Percentiles rank a stretch among this genome's conserved stretches.
Conservation (phyloP, 2,888 invertebrate species). For the Lydus trimaculatus region DNA sequence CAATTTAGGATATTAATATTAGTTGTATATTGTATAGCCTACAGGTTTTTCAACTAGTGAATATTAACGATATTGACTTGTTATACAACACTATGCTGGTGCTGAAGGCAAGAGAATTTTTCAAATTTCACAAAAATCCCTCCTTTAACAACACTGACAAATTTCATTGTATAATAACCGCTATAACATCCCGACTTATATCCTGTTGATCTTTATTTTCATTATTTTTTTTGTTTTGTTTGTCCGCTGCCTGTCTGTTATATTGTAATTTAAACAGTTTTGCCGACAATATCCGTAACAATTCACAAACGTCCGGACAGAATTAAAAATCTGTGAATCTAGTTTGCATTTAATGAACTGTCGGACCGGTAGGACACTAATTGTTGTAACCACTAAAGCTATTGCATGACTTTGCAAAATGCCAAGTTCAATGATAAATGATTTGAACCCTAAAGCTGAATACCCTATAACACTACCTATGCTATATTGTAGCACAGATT, state of each 20-base stretch:
- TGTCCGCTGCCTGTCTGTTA: neutral
- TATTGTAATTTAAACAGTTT: conserved; percentile 17
- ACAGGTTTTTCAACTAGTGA: neutral
- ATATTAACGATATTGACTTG: neutral
- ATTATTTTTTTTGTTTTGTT: neutral
- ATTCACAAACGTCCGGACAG: conserved; percentile 21
- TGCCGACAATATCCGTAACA: conserved; percentile 31
- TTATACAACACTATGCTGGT: neutral
- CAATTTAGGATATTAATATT: conserved; percentile 27
- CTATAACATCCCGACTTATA: neutral
- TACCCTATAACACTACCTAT: neutral
- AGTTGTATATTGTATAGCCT: neutral
- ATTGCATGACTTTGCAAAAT: conserved; percentile 52
- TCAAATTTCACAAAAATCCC: neutral
- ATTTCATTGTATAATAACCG: neutral
- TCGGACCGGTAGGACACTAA: conserved; percentile 36
- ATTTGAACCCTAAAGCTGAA: conserved; percentile 40
- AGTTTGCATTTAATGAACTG: conserved; percentile 39
- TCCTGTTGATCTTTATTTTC: neutral
- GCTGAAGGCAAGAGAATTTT: neutral
- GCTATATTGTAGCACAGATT: neutral
- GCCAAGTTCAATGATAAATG: conserved; percentile 51
- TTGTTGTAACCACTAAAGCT: conserved; percentile 43
- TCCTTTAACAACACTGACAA: neutral
- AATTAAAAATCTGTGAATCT: conserved; percentile 35